Conservation (phyloP, 2,888 invertebrate genomes). For the Tetranychus truncatus region DNA sequence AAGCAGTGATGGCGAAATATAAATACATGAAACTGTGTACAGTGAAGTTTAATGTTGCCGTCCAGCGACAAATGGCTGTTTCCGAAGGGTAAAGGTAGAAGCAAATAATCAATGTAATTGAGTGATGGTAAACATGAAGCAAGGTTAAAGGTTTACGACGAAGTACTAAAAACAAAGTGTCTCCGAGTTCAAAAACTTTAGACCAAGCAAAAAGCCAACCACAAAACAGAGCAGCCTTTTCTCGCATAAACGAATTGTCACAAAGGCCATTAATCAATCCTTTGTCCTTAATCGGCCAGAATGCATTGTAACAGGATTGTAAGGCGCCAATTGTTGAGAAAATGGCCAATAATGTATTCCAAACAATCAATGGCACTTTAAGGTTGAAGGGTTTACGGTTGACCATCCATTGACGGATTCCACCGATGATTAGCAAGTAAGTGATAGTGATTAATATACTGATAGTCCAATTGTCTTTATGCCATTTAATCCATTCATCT, state of each 20-base stretch:
- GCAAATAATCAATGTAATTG: conserved; percentile 63
- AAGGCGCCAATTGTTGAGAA: conserved; percentile 75
- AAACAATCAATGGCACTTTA: conserved; percentile 61
- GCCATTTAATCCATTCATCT: conserved; percentile 49
- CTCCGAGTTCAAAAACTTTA: conserved; percentile 85
- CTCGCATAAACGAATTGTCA: conserved; percentile 74
- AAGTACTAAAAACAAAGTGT: conserved; percentile 71
- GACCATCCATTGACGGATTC: conserved; percentile 82
- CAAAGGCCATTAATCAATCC: conserved; percentile 90
- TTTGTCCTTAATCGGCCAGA: conserved; percentile 66
- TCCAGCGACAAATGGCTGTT: conserved; percentile 47
- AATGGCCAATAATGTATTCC: conserved; percentile 77
- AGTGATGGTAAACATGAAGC: conserved; percentile 91
- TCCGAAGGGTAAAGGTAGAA: conserved; percentile 45
- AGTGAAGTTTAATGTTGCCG: conserved; percentile 81
- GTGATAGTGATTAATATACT: conserved; percentile 71
- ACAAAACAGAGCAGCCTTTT: conserved; percentile 88
- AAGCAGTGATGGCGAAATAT: conserved; percentile 67
- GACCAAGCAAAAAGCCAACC: conserved; percentile 90
- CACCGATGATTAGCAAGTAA: conserved; percentile 84
- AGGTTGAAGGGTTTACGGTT: conserved; percentile 64
- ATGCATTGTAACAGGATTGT: conserved; percentile 77
- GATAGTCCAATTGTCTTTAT: conserved; percentile 86
- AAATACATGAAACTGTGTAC: conserved; percentile 80
- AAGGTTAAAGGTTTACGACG: conserved; percentile 83